Conservation (phyloP, 2,113 vertebrate species). For the Arenaria interpres region DNA sequence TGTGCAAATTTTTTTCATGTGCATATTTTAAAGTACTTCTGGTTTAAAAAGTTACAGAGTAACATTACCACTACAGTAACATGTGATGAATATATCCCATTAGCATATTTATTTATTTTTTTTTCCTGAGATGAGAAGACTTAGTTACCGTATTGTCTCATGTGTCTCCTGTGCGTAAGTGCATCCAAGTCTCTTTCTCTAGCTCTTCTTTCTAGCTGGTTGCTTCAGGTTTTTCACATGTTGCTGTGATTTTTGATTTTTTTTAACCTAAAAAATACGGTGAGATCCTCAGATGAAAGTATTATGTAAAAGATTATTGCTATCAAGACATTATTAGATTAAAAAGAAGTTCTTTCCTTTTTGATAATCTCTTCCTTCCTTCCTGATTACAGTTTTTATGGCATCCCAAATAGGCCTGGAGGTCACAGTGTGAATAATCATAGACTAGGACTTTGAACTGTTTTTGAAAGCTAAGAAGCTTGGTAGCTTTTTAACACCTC, state of each 20-base stretch:
- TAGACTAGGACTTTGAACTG: slow-evolving; percentile 46
- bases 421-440: neutral
- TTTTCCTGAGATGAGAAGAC: neutral
- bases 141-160: neutral
- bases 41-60: neutral
- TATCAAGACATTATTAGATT: neutral
- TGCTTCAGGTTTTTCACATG: neutral
- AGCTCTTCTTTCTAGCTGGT: neutral
- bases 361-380: slow-evolving; percentile 44
- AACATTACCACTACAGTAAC: neutral
- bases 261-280: neutral
- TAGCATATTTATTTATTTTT: neutral
- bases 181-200: neutral
- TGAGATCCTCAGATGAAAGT: neutral
- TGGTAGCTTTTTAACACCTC: neutral
- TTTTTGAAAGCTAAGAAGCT: slow-evolving; percentile 12
- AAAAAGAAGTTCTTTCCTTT: neutral
- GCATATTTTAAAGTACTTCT: neutral
- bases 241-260: neutral
- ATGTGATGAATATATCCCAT: neutral
- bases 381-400: slow-evolving; percentile 9
- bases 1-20: neutral
- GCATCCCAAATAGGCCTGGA: slow-evolving; percentile 24
- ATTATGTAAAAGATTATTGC: neutral
- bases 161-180: neutral